Conservation (phyloP, 1,140 invertebrate species). For the Phymorhynchus buccinoides region DNA sequence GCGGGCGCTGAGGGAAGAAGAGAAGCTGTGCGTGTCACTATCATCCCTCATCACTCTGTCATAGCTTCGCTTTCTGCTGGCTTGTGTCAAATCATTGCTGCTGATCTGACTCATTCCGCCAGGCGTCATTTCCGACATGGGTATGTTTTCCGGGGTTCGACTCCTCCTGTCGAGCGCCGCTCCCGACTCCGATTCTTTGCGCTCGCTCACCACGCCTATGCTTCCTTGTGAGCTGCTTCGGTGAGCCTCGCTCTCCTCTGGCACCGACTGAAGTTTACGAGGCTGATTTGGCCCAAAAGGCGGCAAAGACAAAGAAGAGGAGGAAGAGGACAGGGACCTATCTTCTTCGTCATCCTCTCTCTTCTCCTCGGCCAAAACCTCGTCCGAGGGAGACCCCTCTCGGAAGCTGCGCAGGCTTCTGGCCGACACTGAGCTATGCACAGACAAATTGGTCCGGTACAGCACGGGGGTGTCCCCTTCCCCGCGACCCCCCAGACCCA, state of each 20-base stretch:
- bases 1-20: no score
- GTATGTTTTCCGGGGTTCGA: no score
- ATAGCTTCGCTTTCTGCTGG: slow-evolving; percentile 20
- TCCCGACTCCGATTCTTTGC: background rate
- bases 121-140: no score
- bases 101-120: no score
- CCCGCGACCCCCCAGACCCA: slow-evolving; percentile 45
- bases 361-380: slow-evolving; percentile 49
- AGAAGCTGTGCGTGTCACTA: background rate
- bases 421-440: slow-evolving; percentile 65
- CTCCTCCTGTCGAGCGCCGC: no score
- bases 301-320: background rate
- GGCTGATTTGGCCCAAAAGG: no score
- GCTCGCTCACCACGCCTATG: background rate
- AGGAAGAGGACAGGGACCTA: no score
- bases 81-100: no score
- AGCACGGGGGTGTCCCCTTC: slow-evolving; percentile 66
- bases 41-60: background rate
- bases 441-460: slow-evolving; percentile 61
- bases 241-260: slow-evolving; percentile 2
- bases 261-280: slow-evolving; percentile 11
- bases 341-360: background rate
- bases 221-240: slow-evolving; percentile 13
- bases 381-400: slow-evolving; percentile 62
- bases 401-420: slow-evolving; percentile 62